Evolutionary conservation across 2,797 vertebrate genomes (phyloP), one percentile per base, ranked within the genome.

Genomic region (Meda fulgida): DNA sequence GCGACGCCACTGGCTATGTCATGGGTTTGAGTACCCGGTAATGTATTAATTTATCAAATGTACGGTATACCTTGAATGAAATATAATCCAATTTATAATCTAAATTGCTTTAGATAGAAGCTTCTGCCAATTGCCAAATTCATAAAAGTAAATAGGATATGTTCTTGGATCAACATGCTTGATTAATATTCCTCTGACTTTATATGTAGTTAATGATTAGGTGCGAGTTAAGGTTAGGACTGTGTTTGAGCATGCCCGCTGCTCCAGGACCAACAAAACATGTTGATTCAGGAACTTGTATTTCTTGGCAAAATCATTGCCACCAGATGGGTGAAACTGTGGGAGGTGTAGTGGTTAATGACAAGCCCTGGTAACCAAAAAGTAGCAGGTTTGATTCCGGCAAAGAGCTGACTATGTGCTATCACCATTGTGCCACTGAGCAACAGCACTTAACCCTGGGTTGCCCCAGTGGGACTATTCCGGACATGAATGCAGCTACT

Each of bases 261-360:
- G 55, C 23, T 73, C 13, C 19, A 65, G 70, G 14, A 73, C 29
- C 13, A 60, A 84, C 26, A 71, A n/a, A 87, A n/a, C 36, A 46
- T 40, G 78, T 77, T 76, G n/a, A 46, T 81, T 26, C 40, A 48
- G 19, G 51, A 58, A 63, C 48, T 69, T 7, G 16, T 36, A 36
- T 55, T 70, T 34, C 16, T 77, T 67, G 81, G 72, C 60, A 83
- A 65, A 65, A 34, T 73, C 55, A 65, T 3, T 11, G 60, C 36
- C 16, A 53, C 73, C 63, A 76, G 82, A 84, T 84, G 73, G 82
- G 36, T 29, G 10, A 46, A 84, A 21, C 53, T 70, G 40, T 79
- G 40, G 76, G 40, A 72, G 73, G 72, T 78, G 18, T 55, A 43
- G 34, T 78, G 23, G 76, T 72, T 72, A 71, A 48, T 72, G 53